Conservation (phyloP, 2,888 invertebrate species). For the Cyclophora punctaria region DNA sequence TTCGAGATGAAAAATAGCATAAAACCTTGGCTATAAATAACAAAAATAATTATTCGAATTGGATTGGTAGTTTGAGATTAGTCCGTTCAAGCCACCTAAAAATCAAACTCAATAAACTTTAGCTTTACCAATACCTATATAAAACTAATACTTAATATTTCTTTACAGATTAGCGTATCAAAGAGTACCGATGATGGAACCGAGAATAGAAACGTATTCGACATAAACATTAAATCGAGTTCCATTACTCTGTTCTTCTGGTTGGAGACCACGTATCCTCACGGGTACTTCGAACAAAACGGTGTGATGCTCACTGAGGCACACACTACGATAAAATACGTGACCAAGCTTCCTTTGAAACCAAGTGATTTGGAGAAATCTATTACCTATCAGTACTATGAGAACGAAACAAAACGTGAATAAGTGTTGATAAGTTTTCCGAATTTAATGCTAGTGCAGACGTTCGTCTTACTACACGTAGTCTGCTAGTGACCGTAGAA, state of each 20-base stretch:
- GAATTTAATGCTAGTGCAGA: no score
- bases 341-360: constrained; percentile 26
- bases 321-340: constrained; percentile 26
- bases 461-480: no score
- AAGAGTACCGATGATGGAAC: constrained; percentile 15
- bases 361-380: constrained; percentile 32
- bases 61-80: no score
- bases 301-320: constrained; percentile 76
- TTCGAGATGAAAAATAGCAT: no score
- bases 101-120: no score
- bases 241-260: constrained; percentile 81
- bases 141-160: background rate
- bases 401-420: constrained; percentile 31
- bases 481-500: no score
- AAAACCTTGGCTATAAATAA: no score
- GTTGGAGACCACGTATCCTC: constrained; percentile 71
- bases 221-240: constrained; percentile 49
- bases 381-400: constrained; percentile 51
- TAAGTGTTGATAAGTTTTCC: constrained; percentile 15
- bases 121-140: no score
- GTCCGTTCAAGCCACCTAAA: no score
- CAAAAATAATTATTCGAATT: no score
- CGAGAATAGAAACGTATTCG: constrained; percentile 24
- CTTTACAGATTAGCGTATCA: constrained; percentile 41
- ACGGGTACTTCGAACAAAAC: constrained; percentile 84